Evolutionary conservation across 2,888 invertebrate species (phyloP).

Genomic region (Tromatobia lineatoria): DNA sequence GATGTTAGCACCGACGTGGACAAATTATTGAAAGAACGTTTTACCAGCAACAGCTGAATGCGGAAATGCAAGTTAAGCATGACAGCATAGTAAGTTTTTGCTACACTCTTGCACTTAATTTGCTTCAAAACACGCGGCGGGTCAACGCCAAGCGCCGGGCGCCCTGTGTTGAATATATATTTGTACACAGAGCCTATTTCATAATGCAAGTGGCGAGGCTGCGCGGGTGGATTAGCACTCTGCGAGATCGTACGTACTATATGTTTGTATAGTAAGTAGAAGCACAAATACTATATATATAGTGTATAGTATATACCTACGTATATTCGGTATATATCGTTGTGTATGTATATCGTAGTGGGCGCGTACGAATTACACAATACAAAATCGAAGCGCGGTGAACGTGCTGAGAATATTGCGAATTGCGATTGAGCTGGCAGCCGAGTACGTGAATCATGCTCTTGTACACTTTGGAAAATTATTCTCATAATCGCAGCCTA

Average conservation of each 20-base stretch:
- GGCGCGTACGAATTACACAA: constrained; percentile 32
- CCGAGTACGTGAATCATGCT: constrained; percentile 15
- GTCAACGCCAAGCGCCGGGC: constrained; percentile 52
- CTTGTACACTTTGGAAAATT: background rate
- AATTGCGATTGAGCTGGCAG: background rate
- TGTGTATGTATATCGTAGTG: constrained; percentile 21
- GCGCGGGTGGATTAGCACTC: constrained; percentile 41
- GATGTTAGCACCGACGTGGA: background rate
- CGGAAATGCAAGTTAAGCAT: constrained; percentile 46
- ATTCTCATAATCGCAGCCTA: background rate
- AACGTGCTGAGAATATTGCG: constrained; percentile 43
- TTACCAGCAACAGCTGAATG: constrained; percentile 29
- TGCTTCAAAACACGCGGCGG: constrained; percentile 38
- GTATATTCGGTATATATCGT: constrained; percentile 2
- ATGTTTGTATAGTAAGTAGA: background rate
- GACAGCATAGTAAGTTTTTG: constrained; percentile 35
- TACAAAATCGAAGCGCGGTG: constrained; percentile 25
- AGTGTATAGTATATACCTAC: background rate
- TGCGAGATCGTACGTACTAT: constrained; percentile 1
- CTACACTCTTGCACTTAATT: constrained; percentile 56
- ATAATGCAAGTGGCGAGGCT: constrained; percentile 72
- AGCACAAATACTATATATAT: background rate
- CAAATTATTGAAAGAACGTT: constrained; percentile 22
- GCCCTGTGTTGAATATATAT: constrained; percentile 70
- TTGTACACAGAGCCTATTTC: constrained; percentile 70